Evolutionary conservation across 1,140 invertebrate species (phyloP).

Genomic region (Zaprionus nigranus): DNA sequence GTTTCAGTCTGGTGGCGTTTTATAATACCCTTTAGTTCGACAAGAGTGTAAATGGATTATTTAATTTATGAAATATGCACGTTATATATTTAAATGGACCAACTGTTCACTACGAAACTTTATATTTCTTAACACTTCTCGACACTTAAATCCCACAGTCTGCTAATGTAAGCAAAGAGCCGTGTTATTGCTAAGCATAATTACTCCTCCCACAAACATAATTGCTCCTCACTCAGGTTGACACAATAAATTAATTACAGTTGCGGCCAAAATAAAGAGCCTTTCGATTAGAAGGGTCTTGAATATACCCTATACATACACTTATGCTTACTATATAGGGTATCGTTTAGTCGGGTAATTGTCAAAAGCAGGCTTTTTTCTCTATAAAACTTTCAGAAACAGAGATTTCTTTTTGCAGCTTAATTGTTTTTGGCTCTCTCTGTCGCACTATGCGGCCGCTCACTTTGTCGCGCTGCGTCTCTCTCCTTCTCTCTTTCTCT

Average conservation of each 20-base stretch:
- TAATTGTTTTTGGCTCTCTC: constrained; percentile 66
- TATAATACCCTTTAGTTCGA: background rate
- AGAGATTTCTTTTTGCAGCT: constrained; percentile 67
- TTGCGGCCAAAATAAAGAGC: background rate
- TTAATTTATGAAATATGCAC: background rate
- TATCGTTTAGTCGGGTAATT: background rate
- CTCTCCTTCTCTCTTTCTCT: constrained; percentile 5
- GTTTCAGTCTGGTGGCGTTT: background rate
- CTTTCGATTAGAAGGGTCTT: background rate
- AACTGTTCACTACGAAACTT: no score
- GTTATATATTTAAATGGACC: background rate
- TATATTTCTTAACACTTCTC: no score
- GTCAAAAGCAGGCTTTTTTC: background rate
- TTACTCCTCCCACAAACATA: background rate
- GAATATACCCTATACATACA: background rate
- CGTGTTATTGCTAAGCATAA: background rate
- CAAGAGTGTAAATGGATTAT: background rate
- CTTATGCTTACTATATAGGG: background rate
- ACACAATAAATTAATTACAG: no score
- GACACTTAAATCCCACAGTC: background rate
- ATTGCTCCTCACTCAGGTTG: background rate
- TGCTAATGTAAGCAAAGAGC: background rate
- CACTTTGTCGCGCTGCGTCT: constrained; percentile 8
- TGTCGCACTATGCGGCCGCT: background rate
- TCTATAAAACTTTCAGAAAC: constrained; percentile 37